phyloP scores from a whole-genome alignment of 2,113 vertebrate species.

The Lutjanus erythropterus region DNA sequence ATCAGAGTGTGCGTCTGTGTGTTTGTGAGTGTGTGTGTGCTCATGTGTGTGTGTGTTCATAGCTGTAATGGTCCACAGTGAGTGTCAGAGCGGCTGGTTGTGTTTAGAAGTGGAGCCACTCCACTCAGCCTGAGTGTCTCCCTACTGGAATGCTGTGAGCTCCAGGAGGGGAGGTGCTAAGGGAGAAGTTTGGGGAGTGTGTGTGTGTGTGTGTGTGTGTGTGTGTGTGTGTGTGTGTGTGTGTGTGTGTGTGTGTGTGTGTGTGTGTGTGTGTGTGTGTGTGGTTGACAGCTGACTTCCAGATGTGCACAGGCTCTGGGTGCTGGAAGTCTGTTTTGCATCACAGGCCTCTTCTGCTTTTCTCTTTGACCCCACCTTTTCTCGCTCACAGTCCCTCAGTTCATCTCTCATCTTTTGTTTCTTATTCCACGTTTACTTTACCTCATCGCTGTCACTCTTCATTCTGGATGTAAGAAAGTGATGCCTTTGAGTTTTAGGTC shows the following conservation, averaged over 20 bases:
- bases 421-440: conserved; percentile 5
- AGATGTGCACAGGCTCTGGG: conserved; percentile 81
- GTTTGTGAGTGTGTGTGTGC: conserved; percentile 24
- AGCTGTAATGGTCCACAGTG: conserved; percentile 62
- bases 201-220: conserved; percentile 45
- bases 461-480: background rate
- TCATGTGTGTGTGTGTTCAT: conserved; percentile 23
- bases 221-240: background rate
- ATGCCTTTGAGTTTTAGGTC: background rate
- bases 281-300: conserved; percentile 85
- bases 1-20: conserved; percentile 10
- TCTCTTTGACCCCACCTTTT: conserved; percentile 52
- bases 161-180: conserved; percentile 76
- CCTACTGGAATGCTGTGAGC: conserved; percentile 82
- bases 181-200: conserved; percentile 49
- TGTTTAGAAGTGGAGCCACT: conserved; percentile 82
- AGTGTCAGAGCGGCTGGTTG: conserved; percentile 80
- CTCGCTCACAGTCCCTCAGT: conserved; percentile 25
- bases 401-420: conserved; percentile 6
- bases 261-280: conserved; percentile 26
- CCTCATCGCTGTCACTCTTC: conserved; percentile 3
- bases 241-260: conserved; percentile 36
- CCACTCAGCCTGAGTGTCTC: conserved; percentile 84
- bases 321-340: conserved; percentile 80
- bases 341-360: conserved; percentile 74